Evolutionary conservation across 2,888 invertebrate genomes (phyloP), one percentile per base, ranked within the genome.

Genomic region (Torymus aiolomorphi): DNA sequence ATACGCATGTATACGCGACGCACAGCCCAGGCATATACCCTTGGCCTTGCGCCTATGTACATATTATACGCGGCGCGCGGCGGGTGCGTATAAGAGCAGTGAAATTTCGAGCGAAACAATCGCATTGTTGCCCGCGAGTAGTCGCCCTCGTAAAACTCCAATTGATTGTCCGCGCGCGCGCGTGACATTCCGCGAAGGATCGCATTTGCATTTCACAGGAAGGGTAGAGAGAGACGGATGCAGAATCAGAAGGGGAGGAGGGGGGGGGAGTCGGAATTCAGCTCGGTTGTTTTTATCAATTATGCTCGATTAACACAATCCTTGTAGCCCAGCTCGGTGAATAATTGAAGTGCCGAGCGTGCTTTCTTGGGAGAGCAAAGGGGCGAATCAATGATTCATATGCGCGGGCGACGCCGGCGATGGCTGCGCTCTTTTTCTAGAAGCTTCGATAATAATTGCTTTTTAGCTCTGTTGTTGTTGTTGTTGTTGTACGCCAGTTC

Each of bases 1-100:
- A 88, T 87, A 84, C 85, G 84, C n/a, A n/a, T 83, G 84, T 85
- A 84, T 80, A 76, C 81, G 83, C n/a, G n/a, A n/a, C n/a, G n/a
- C n/a, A n/a, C n/a, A n/a, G n/a, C n/a, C n/a, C n/a, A n/a, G n/a
- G n/a, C n/a, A n/a, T n/a, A n/a, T n/a, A n/a, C n/a, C n/a, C n/a
- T n/a, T n/a, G 51, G 77, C 61, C 62, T 76, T 4, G n/a, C 51
- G 52, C 54, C 56, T 20, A 16, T 56, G 2, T 42, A 70, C 42
- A 49, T 59, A 59, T 12, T 18, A 16, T 49, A 16, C 2, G 16
- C 49, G 57, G 49, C 18, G 20, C 20, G 12, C 20, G 54, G 63
- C 65, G 56, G 62, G 57, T 42, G 14, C n/a, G n/a, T n/a, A n/a
- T n/a, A n/a, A n/a, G n/a, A n/a, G 59, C 59, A 11, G 61, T 61